Evolutionary conservation across 2,797 vertebrate species (phyloP).

Genomic region (Hapalemur alaotrensis): DNA sequence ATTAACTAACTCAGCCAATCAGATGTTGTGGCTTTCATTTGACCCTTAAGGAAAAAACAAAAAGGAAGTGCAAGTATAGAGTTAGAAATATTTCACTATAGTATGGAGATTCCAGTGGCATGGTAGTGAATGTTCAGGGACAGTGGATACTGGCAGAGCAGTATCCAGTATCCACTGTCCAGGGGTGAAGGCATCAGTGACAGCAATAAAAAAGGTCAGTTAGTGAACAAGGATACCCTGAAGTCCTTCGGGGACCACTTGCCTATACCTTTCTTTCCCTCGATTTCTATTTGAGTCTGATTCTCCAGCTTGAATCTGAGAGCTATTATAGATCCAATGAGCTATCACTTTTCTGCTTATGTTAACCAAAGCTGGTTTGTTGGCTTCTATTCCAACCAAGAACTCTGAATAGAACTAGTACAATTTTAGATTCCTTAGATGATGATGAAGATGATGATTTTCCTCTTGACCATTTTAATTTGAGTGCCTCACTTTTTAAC

Average conservation of each 20-base stretch:
- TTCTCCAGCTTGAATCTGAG: not conserved
- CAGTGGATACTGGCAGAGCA: not conserved
- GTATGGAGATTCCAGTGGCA: not conserved
- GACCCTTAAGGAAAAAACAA: not conserved
- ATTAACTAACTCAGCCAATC: not conserved
- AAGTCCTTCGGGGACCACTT: not conserved
- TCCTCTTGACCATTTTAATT: not conserved
- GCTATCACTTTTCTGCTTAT: not conserved
- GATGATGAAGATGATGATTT: not conserved
- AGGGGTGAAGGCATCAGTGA: no score
- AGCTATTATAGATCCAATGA: not conserved
- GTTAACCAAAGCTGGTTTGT: not conserved
- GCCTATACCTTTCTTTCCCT: not conserved
- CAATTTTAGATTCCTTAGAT: not conserved
- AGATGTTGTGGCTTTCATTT: not conserved
- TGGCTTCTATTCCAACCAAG: not conserved
- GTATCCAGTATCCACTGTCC: not conserved
- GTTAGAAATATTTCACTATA: not conserved
- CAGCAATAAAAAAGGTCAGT: not conserved
- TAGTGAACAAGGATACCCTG: not conserved
- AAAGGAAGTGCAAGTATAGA: not conserved
- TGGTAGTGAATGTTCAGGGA: not conserved
- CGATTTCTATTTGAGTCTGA: not conserved
- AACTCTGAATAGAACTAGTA: not conserved
- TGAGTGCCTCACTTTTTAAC: not conserved